Conservation (phyloP, 2,797 vertebrate species). For the Crocodylus rhombifer region DNA sequence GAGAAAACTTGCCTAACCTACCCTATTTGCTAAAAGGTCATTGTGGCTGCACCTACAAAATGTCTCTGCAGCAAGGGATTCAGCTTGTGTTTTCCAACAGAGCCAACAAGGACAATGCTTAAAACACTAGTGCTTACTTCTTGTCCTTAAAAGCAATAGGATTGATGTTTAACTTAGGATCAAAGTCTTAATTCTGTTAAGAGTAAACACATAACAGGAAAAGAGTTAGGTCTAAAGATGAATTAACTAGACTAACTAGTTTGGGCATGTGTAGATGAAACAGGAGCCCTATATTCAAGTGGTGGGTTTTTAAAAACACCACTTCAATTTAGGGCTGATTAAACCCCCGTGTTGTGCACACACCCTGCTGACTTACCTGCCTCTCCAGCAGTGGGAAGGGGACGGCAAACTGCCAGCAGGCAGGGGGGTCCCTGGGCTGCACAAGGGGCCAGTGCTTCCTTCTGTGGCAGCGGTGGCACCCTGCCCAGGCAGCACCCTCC, state of each 20-base stretch:
- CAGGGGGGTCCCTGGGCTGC: too few relatives aligned
- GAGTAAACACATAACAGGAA: slow-evolving; percentile 16
- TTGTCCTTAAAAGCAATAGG: slow-evolving; percentile 16
- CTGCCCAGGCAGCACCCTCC: too few relatives aligned
- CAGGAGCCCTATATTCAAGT: too few relatives aligned
- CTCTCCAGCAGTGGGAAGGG: too few relatives aligned
- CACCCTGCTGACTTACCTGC: too few relatives aligned
- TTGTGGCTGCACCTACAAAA: neutral
- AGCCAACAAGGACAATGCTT: slow-evolving; percentile 13
- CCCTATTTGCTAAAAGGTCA: neutral
- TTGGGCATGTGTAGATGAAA: too few relatives aligned
- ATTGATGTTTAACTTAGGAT: slow-evolving; percentile 19
- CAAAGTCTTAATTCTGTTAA: slow-evolving; percentile 29
- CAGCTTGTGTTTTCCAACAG: neutral
- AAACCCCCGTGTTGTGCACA: too few relatives aligned
- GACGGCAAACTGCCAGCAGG: too few relatives aligned
- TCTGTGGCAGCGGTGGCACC: too few relatives aligned
- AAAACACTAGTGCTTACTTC: neutral
- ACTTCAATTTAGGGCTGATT: too few relatives aligned
- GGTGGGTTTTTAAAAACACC: too few relatives aligned
- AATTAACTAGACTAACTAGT: neutral
- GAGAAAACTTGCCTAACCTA: neutral
- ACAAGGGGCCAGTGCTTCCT: too few relatives aligned
- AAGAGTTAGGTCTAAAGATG: neutral
- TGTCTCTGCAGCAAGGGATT: neutral